phyloP scores from a whole-genome alignment of 1,140 invertebrate genomes.

The Leptinotarsa lineolata region DNA sequence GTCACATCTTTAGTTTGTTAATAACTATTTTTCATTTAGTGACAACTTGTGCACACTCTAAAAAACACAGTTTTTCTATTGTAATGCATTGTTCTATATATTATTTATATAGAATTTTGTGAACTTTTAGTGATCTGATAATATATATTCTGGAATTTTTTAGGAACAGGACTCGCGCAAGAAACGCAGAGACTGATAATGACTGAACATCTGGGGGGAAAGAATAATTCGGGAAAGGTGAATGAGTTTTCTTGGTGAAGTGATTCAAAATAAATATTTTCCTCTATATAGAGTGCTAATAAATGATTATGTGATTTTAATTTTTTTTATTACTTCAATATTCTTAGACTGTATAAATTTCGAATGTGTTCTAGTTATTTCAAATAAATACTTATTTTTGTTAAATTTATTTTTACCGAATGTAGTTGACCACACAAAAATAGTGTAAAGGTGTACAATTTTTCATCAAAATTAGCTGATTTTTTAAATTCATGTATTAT shows the following conservation, averaged over 20 bases:
- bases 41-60: not conserved
- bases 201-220: conserved; percentile 11
- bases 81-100: not conserved
- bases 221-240: not conserved
- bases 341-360: not conserved
- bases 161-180: conserved; percentile 48
- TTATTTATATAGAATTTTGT: not conserved
- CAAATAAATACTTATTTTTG: conserved; percentile 12
- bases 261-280: not conserved
- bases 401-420: no score
- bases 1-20: not conserved
- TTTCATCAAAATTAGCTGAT: no score
- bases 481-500: no score
- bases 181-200: conserved; percentile 34
- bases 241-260: conserved; percentile 2
- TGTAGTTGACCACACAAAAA: no score
- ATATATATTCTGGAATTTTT: conserved; percentile 33
- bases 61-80: not conserved
- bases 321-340: not conserved
- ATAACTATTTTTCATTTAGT: not conserved
- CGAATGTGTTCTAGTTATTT: not conserved
- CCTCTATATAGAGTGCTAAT: conserved; percentile 9
- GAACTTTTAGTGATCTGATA: not conserved
- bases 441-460: no score
- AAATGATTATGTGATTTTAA: not conserved